Percentiles rank a stretch among this genome's conserved stretches.
Evolutionary conservation across 2,888 invertebrate species (phyloP).

Genomic region (Cephus spinipes): DNA sequence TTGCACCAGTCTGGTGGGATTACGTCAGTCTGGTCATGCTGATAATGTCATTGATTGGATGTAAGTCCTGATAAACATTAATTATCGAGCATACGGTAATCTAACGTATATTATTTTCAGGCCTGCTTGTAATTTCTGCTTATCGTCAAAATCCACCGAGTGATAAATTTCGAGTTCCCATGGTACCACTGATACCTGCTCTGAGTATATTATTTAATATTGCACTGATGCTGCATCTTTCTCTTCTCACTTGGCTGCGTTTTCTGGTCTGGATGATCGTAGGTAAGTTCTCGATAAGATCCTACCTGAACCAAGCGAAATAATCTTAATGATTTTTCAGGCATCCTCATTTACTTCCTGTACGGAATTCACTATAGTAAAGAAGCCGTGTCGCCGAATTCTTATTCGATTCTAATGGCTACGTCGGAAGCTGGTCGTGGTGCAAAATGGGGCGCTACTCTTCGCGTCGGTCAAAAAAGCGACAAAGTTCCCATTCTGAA

Average conservation of each 20-base stretch:
- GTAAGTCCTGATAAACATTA: constrained; percentile 67
- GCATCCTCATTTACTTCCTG: constrained; percentile 83
- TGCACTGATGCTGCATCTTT: constrained; percentile 85
- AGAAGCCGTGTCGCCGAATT: constrained; percentile 74
- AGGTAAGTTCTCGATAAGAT: constrained; percentile 69
- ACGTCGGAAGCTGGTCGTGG: constrained; percentile 72
- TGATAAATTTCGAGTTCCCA: constrained; percentile 82
- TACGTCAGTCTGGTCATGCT: constrained; percentile 74
- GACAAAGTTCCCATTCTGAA: constrained; percentile 58
- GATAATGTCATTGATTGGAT: constrained; percentile 73
- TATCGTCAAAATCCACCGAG: constrained; percentile 79
- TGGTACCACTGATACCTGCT: constrained; percentile 84
- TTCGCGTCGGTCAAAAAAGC: constrained; percentile 52
- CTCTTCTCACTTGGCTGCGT: constrained; percentile 84
- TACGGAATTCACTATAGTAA: constrained; percentile 90
- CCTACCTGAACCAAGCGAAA: neutral
- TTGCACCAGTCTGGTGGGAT: constrained; percentile 75
- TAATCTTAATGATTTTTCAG: constrained; percentile 66
- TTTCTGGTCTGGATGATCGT: constrained; percentile 89
- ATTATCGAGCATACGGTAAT: constrained; percentile 2
- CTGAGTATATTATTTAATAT: constrained; percentile 85
- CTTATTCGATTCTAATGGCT: constrained; percentile 76
- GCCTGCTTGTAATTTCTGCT: constrained; percentile 79
- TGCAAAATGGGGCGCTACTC: constrained; percentile 72
- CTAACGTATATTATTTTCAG: constrained; percentile 58